These are phyloP conservation scores for Pelusios castaneus DNA, from an alignment of 2,113 vertebrate genomes.

Conservation along the genomic window DNA sequence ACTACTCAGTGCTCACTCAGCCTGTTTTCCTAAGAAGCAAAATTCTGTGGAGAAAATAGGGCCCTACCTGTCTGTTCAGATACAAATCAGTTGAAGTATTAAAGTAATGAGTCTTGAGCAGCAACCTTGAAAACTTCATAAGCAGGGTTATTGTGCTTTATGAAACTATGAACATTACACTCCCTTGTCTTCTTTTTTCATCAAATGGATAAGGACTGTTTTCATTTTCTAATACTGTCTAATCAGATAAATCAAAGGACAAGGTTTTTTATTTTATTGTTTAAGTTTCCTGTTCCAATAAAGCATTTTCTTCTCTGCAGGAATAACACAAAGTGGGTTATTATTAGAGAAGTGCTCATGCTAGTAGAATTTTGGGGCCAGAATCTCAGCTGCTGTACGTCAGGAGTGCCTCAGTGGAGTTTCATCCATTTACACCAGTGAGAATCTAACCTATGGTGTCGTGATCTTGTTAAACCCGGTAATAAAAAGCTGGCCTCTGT, in stretches of 20 bases:
- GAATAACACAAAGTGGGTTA: neutral
- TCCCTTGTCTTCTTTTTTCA: neutral
- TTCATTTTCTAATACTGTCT: neutral
- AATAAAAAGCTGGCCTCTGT: neutral
- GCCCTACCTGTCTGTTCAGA: neutral
- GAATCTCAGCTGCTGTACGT: neutral
- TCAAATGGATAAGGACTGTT: neutral
- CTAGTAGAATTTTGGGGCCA: neutral
- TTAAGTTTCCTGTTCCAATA: neutral
- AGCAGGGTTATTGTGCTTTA: neutral
- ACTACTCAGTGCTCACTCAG: neutral
- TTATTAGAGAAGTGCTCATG: neutral
- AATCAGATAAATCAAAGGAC: neutral
- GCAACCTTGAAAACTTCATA: neutral
- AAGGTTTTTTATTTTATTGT: neutral
- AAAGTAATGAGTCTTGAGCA: neutral
- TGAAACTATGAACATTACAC: neutral
- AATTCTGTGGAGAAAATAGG: neutral
- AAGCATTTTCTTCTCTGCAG: neutral
- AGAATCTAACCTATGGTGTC: neutral
- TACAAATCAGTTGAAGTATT: neutral
- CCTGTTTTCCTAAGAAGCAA: neutral
- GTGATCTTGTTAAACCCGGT: neutral
- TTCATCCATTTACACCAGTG: neutral
- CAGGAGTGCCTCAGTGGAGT: rapidly evolving